These are phyloP conservation scores for Scolopax bukidnonensis DNA, from an alignment of 2,797 vertebrate species.

Conservation along the genomic window DNA sequence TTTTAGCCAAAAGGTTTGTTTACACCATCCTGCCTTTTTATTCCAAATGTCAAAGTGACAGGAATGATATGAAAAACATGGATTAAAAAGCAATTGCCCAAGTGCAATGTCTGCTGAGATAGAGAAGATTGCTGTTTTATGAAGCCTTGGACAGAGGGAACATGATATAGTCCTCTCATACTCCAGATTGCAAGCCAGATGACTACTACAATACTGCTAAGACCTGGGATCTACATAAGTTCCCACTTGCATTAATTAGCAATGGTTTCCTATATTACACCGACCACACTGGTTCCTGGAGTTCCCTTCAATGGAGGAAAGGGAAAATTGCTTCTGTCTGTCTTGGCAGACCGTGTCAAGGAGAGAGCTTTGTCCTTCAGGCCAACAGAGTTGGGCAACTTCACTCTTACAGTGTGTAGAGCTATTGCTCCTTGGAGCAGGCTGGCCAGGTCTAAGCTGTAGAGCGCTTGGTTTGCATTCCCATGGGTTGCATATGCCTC, in stretches of 20 bases:
- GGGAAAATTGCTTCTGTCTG: background rate
- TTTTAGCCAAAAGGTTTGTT: conserved; percentile 52
- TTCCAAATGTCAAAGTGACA: conserved; percentile 36
- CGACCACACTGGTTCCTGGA: background rate
- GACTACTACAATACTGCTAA: background rate
- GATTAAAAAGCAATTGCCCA: conserved; percentile 47
- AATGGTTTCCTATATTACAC: fast-evolving
- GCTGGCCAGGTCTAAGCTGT: background rate
- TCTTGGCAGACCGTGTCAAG: background rate
- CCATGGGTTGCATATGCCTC: fast-evolving
- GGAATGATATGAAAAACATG: background rate
- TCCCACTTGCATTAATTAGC: background rate
- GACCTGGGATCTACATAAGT: background rate
- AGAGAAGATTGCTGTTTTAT: background rate
- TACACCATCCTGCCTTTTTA: background rate
- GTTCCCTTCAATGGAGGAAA: background rate
- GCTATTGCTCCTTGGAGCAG: background rate
- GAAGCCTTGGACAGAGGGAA: background rate
- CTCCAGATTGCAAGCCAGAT: background rate
- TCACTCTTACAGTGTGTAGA: background rate
- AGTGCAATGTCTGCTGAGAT: background rate
- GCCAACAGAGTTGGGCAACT: fast-evolving
- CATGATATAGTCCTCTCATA: background rate
- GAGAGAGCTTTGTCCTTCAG: background rate
- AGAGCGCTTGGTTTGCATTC: background rate